A percentile compares a stretch with the other conserved stretches of the same genome.
Conservation (phyloP, 2,797 vertebrate species). For the Craterocephalus amniculus region DNA sequence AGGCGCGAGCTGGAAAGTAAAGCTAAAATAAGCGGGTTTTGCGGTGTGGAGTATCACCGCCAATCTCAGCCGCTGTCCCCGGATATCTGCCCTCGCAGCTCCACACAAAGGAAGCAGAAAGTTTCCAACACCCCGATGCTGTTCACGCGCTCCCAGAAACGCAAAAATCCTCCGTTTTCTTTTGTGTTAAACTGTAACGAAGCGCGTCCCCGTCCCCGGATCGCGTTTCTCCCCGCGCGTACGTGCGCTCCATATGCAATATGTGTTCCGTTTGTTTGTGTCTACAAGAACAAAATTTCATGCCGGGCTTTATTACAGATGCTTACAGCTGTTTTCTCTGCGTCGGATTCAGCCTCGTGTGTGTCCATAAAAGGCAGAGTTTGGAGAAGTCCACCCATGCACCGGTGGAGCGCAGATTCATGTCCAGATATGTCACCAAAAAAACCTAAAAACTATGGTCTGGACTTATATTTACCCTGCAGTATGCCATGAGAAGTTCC, state of each 20-base stretch:
- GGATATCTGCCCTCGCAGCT: background rate
- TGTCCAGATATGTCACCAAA: background rate
- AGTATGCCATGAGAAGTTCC: background rate
- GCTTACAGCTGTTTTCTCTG: background rate
- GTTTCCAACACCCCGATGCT: background rate
- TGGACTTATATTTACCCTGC: too few relatives aligned
- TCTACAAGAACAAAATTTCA: background rate
- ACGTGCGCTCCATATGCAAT: background rate
- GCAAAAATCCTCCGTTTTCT: too few relatives aligned
- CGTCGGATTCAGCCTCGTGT: background rate
- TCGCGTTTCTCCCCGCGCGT: too few relatives aligned
- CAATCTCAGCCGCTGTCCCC: background rate
- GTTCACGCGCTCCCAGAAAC: background rate
- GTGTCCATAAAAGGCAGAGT: conserved; percentile 79
- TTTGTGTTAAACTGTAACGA: too few relatives aligned
- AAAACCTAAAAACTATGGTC: background rate
- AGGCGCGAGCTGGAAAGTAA: too few relatives aligned
- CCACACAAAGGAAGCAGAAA: background rate
- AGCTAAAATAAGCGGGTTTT: too few relatives aligned
- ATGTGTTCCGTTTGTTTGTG: background rate
- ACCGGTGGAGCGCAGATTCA: conserved; percentile 6
- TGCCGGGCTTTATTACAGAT: background rate
- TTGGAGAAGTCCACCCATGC: conserved; percentile 3
- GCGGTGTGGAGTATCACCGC: too few relatives aligned
- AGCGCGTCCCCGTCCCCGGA: too few relatives aligned